A percentile compares a stretch with the other conserved stretches of the same genome.
Conservation (phyloP, 2,888 invertebrate species). For the Caenorhabditis zanzibari region DNA sequence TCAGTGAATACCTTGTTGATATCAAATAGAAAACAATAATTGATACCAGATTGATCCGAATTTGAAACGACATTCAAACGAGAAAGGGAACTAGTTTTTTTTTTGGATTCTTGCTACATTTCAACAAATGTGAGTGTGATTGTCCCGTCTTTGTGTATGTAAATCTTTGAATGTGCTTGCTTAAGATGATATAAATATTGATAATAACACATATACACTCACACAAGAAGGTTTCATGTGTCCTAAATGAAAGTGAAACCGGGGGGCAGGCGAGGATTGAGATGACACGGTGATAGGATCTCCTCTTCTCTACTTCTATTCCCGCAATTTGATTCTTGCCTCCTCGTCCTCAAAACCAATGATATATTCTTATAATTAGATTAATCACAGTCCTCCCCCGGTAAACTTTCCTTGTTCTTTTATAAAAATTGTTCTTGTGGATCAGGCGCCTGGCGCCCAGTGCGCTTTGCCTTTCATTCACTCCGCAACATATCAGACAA, state of each 20-base stretch:
- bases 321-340: constrained; percentile 45
- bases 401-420: neutral
- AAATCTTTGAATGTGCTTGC: constrained; percentile 37
- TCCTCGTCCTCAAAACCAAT: constrained; percentile 38
- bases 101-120: constrained; percentile 45
- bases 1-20: constrained; percentile 6
- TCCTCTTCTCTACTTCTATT: constrained; percentile 14
- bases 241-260: constrained; percentile 57
- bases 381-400: constrained; percentile 36
- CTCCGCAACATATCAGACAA: constrained; percentile 53
- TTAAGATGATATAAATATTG: constrained; percentile 39
- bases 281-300: constrained; percentile 62
- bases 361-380: constrained; percentile 62
- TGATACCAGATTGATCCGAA: constrained; percentile 58
- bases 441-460: constrained; percentile 16
- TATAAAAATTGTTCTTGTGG: constrained; percentile 16
- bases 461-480: constrained; percentile 7
- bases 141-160: constrained; percentile 5
- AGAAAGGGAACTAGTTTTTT: constrained; percentile 56
- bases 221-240: constrained; percentile 45
- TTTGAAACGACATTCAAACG: constrained; percentile 50
- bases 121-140: constrained; percentile 36
- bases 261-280: constrained; percentile 49
- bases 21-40: constrained; percentile 55
- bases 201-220: constrained; percentile 45